Base-by-base conservation (phyloP, 2,797 vertebrate species). In the Halcyon chelicuti region DNA sequence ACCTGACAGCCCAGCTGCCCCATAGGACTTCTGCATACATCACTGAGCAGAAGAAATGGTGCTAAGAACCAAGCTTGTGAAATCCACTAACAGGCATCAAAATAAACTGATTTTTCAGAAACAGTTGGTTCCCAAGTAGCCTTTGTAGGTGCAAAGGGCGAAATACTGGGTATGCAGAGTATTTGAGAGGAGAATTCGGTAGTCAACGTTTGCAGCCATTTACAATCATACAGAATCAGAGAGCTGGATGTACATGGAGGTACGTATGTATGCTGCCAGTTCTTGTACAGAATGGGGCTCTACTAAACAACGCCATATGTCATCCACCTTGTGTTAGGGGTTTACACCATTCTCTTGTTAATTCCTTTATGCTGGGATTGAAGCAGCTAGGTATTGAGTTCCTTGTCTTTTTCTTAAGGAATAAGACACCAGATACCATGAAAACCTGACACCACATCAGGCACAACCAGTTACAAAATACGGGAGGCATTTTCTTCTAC, bases 1-100 rank as follows among this genome's bases (percentile, higher is more conserved):
- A 85, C 29, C 65, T 94, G 96, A 91, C 92, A 94, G 52, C 42
- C 65, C 65, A 88, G 81, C 66, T 85, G 47, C 84, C 93, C 88
- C 72, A 46, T 6, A 91, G 79, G 79, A 88, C 49, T 70, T 51
- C 58, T 84, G 19, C n/a, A 73, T 55, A 88, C n/a, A 78, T 51
- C 74, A 71, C 51, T 88, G 88, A 94, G 86, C 66, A 78, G 66
- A 60, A 78, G 70, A 93, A 88, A 83, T 28, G 5, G 5, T 82
- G 54, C n/a, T 78, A 44, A 92, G 72, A 54, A 66, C 12, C 35
- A 55, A 78, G 80, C 13, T 85, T 15, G 2, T 85, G 94, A 91
- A 94, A 86, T 73, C 60, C 63, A 51, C 23, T 44, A 77, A 39
- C 26, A 84, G n/a, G 29, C 46, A 93, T 5, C 12, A 79, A 92